Percentiles rank a stretch among this genome's conserved stretches.
These are phyloP conservation scores for Tuberolachnus salignus DNA, from an alignment of 2,888 invertebrate species.

Conservation along the genomic window DNA sequence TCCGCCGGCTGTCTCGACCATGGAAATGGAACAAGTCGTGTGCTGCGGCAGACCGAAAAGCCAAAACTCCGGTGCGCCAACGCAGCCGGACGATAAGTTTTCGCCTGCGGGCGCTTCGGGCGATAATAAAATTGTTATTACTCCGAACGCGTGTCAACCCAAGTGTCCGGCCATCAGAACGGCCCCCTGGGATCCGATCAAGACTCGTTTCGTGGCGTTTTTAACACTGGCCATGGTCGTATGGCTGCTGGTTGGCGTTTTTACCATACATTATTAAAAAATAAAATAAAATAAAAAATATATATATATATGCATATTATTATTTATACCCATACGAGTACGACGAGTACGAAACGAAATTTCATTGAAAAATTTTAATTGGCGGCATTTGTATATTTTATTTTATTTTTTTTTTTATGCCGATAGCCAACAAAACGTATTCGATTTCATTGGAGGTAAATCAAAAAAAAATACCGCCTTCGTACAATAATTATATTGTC, in stretches of 20 bases:
- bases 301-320: neutral
- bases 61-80: neutral
- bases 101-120: neutral
- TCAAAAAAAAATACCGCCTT: no score
- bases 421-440: no score
- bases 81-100: neutral
- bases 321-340: no score
- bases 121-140: no score
- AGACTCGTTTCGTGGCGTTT: slow-evolving; percentile 1
- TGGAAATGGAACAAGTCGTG: slow-evolving; percentile 21
- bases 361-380: no score
- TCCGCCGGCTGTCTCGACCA: neutral
- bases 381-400: no score
- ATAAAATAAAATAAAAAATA: neutral
- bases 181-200: slow-evolving; percentile 34
- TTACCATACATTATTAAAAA: neutral
- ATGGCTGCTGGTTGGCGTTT: slow-evolving; percentile 9
- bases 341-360: no score
- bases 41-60: neutral
- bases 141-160: neutral
- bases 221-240: neutral
- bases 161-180: slow-evolving; percentile 35
- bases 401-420: no score
- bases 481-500: no score
- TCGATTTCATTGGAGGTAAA: no score